These are phyloP conservation scores for Xylota segnis DNA, from an alignment of 2,888 invertebrate genomes.

Conservation along the genomic window DNA sequence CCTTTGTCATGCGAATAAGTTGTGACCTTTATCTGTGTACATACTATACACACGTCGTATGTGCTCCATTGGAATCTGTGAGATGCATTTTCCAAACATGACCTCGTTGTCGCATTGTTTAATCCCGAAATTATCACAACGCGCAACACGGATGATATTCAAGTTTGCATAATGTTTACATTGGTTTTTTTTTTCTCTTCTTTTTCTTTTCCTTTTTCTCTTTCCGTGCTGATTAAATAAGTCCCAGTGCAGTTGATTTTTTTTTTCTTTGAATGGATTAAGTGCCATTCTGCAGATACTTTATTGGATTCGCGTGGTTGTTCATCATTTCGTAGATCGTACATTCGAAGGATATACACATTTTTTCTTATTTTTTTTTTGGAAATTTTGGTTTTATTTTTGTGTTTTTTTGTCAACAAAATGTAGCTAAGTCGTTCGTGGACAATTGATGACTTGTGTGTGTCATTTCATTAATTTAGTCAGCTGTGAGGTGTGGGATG, in stretches of 20 bases:
- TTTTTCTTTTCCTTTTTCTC: too few relatives aligned
- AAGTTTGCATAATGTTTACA: conserved; percentile 44
- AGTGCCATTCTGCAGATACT: background rate
- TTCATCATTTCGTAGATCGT: background rate
- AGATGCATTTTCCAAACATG: conserved; percentile 38
- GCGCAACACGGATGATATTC: background rate
- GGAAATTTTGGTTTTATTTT: background rate
- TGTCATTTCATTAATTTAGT: background rate
- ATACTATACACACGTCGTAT: background rate
- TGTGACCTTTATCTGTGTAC: background rate
- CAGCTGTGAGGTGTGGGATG: too few relatives aligned
- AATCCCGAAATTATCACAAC: conserved; percentile 24
- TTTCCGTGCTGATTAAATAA: background rate
- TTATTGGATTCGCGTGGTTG: background rate
- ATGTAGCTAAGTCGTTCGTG: background rate
- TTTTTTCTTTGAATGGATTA: background rate
- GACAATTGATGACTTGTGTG: background rate
- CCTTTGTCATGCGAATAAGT: conserved; percentile 27
- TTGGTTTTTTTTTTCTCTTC: background rate
- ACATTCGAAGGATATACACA: background rate
- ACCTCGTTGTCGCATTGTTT: conserved; percentile 33
- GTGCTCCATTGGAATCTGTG: conserved; percentile 4
- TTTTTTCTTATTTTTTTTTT: background rate
- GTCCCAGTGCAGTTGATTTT: conserved; percentile 18
- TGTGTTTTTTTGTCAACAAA: background rate